A percentile compares a stretch with the other conserved stretches of the same genome.
These are phyloP conservation scores for Acrobeloides nanus DNA, from an alignment of 2,888 invertebrate genomes.

Conservation along the genomic window DNA sequence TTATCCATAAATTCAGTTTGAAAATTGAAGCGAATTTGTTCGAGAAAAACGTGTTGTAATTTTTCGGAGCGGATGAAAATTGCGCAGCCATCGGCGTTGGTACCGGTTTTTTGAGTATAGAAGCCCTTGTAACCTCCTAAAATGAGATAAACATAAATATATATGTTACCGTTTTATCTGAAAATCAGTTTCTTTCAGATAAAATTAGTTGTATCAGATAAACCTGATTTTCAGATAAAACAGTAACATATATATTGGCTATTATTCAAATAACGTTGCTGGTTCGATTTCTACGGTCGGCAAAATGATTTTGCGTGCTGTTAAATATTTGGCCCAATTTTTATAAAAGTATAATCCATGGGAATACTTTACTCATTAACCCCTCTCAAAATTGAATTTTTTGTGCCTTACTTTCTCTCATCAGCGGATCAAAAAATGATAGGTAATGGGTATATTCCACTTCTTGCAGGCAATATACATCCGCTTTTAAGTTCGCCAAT, in stretches of 20 bases:
- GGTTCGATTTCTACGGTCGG: too few species aligned
- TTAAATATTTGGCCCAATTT: too few species aligned
- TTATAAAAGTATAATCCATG: too few species aligned
- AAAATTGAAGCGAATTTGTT: slow-evolving; percentile 17
- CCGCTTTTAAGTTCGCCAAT: slow-evolving; percentile 30
- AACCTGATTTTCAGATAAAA: too few species aligned
- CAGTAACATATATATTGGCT: too few species aligned
- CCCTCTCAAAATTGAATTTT: not conserved
- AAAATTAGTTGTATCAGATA: too few species aligned
- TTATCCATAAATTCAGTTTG: slow-evolving; percentile 17
- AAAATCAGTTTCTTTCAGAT: too few species aligned
- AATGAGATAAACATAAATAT: not conserved
- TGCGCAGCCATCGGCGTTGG: slow-evolving; percentile 78
- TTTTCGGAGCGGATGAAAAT: slow-evolving; percentile 69
- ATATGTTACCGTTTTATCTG: too few species aligned
- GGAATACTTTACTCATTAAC: too few species aligned
- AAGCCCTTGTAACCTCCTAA: slow-evolving; percentile 12
- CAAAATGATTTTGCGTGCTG: too few species aligned
- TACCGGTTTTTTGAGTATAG: slow-evolving; percentile 56
- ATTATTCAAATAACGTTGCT: too few species aligned
- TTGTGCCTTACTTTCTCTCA: slow-evolving; percentile 3
- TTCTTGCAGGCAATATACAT: slow-evolving; percentile 49
- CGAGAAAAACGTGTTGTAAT: slow-evolving; percentile 65
- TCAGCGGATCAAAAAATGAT: slow-evolving; percentile 4
- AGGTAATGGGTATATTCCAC: slow-evolving; percentile 28